Conservation (phyloP, 2,888 invertebrate species). For the Apotomis capreana region DNA sequence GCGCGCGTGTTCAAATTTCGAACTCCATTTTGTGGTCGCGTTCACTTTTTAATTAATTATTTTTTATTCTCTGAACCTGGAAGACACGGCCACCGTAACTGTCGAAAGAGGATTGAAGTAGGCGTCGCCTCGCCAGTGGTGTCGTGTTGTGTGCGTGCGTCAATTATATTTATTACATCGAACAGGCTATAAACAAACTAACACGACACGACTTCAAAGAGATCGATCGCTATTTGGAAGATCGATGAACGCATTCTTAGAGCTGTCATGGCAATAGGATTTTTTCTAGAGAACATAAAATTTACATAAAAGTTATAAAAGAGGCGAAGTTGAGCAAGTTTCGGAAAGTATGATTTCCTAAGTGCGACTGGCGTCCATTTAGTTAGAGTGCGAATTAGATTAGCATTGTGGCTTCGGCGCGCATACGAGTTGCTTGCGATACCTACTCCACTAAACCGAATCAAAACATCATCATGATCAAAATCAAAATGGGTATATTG, state of each 20-base stretch:
- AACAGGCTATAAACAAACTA: conserved; percentile 72
- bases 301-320: neutral
- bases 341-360: conserved; percentile 3
- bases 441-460: neutral
- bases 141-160: conserved; percentile 73
- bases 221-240: conserved; percentile 74
- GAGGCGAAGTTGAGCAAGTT: neutral
- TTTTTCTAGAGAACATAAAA: conserved; percentile 11
- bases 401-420: conserved; percentile 6
- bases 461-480: too few species aligned
- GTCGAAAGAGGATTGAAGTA: conserved; percentile 78
- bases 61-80: conserved; percentile 46
- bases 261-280: conserved; percentile 40
- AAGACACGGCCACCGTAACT: conserved; percentile 72
- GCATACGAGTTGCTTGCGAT: neutral
- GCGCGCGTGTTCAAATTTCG: conserved; percentile 66
- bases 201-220: conserved; percentile 77
- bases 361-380: conserved; percentile 16
- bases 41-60: conserved; percentile 43
- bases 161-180: conserved; percentile 82
- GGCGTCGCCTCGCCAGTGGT: conserved; percentile 67
- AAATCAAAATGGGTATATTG: neutral
- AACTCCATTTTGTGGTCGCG: conserved; percentile 51
- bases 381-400: conserved; percentile 19
- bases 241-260: conserved; percentile 58